Evolutionary conservation across 2,113 vertebrate species (phyloP).

Genomic region (Atherinomorus stipes): DNA sequence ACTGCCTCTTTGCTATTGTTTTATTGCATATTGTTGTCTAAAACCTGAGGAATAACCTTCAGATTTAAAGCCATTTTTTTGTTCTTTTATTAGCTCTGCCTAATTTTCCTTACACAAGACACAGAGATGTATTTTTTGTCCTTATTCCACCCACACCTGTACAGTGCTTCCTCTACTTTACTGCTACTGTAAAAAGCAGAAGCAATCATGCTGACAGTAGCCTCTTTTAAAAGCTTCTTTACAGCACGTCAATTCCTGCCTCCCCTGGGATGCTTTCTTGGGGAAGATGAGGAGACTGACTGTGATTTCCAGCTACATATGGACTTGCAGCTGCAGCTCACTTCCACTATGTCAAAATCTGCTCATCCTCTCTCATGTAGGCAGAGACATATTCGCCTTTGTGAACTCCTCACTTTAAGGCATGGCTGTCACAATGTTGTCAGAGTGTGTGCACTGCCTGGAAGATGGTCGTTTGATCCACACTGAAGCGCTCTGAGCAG

Average conservation of each 20-base stretch:
- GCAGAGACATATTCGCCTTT: slow-evolving; percentile 57
- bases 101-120: slow-evolving; percentile 8
- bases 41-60: slow-evolving; percentile 5
- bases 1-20: slow-evolving; percentile 4
- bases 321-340: slow-evolving; percentile 64
- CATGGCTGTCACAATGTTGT: slow-evolving; percentile 60
- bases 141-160: slow-evolving; percentile 63
- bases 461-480: slow-evolving; percentile 63
- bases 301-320: slow-evolving; percentile 61
- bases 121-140: slow-evolving; percentile 49
- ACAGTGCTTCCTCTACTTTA: slow-evolving; percentile 43
- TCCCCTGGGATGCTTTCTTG: slow-evolving; percentile 67
- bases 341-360: slow-evolving; percentile 45
- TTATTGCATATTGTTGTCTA: slow-evolving; percentile 20
- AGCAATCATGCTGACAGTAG: slow-evolving; percentile 70
- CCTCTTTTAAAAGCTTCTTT: slow-evolving; percentile 74
- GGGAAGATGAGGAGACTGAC: slow-evolving; percentile 64
- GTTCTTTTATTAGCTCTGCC: slow-evolving; percentile 13
- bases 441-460: slow-evolving; percentile 14
- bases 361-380: slow-evolving; percentile 50
- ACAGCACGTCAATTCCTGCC: slow-evolving; percentile 64
- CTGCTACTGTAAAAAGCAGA: slow-evolving; percentile 47
- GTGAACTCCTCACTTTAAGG: slow-evolving; percentile 58
- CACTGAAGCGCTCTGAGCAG: slow-evolving; percentile 55
- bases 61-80: slow-evolving; percentile 18